These are phyloP conservation scores for Leucoptera coffeella DNA, from an alignment of 2,888 invertebrate genomes.

Conservation along the genomic window DNA sequence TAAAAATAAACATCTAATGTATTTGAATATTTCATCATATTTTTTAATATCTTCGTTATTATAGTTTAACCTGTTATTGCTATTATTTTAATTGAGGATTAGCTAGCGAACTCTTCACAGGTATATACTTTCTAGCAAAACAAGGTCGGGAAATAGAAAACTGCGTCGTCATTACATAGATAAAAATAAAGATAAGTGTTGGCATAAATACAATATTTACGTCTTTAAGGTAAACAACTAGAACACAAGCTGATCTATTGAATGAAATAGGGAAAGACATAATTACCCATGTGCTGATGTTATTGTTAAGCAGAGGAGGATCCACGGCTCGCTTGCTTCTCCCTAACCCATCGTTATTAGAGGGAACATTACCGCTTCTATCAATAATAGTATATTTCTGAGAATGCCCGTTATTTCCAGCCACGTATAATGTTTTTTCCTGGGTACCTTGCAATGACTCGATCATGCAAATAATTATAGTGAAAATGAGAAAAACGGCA, in stretches of 20 bases:
- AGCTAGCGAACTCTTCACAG: too few species aligned
- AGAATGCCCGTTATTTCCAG: conserved; percentile 15
- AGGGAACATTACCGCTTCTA: conserved; percentile 17
- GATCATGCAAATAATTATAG: conserved; percentile 8
- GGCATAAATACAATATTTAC: too few species aligned
- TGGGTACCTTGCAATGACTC: conserved; percentile 19
- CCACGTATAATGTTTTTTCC: conserved; percentile 30
- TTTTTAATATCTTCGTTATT: too few species aligned
- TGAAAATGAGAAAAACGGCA: conserved; percentile 11
- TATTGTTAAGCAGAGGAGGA: conserved; percentile 21
- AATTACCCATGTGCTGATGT: conserved; percentile 45
- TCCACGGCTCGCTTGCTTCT: conserved; percentile 26
- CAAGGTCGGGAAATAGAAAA: too few species aligned
- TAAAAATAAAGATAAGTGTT: too few species aligned
- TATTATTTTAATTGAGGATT: too few species aligned
- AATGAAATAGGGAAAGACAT: conserved; percentile 22
- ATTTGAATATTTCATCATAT: too few species aligned
- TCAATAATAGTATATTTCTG: conserved; percentile 14
- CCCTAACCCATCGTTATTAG: conserved; percentile 13
- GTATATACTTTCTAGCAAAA: too few species aligned
- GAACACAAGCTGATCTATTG: conserved; percentile 16
- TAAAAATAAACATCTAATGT: too few species aligned
- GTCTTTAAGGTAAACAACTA: too few species aligned
- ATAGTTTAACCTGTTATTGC: too few species aligned
- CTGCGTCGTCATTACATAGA: conserved; percentile 1